phyloP scores from a whole-genome alignment of 1,140 invertebrate species.

The Drosophila azteca region DNA sequence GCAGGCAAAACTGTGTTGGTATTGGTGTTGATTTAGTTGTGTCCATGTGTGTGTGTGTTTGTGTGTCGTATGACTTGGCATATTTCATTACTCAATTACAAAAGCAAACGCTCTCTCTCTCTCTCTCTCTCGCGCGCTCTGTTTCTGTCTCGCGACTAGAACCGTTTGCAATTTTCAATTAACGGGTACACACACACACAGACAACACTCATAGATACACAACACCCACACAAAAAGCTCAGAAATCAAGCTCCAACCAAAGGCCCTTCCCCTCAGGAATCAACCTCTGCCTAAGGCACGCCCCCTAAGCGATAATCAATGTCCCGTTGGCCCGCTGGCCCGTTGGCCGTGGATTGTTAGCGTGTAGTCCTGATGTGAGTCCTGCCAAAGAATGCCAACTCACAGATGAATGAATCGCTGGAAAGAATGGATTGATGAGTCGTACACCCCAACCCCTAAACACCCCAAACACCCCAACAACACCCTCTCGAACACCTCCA shows the following conservation, averaged over 20 bases:
- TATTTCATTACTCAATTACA: slow-evolving; percentile 77
- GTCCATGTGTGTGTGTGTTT: slow-evolving; percentile 15
- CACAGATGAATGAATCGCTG: slow-evolving; percentile 16
- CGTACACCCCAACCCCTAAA: not conserved
- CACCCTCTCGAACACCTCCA: slow-evolving; percentile 3
- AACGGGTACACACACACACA: slow-evolving; percentile 26
- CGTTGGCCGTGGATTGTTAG: no score
- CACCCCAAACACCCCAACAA: not conserved
- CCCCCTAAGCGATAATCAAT: slow-evolving; percentile 8
- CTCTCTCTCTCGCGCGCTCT: not conserved
- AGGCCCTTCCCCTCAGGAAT: not conserved
- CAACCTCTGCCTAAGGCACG: slow-evolving; percentile 17
- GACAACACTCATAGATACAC: no score
- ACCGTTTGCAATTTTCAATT: slow-evolving; percentile 70
- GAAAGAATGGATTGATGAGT: slow-evolving; percentile 13
- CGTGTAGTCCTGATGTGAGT: not conserved
- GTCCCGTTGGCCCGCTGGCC: no score
- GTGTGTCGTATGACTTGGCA: slow-evolving; percentile 35
- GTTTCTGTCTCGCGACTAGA: slow-evolving; percentile 10
- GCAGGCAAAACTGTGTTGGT: slow-evolving; percentile 24
- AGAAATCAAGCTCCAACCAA: slow-evolving; percentile 5
- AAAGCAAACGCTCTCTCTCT: slow-evolving; percentile 47
- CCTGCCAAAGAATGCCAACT: slow-evolving; percentile 8
- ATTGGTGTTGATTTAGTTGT: slow-evolving; percentile 5
- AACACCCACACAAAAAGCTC: not conserved